Evolutionary conservation across 2,888 invertebrate species (phyloP).

Genomic region (Tiliacea aurago): DNA sequence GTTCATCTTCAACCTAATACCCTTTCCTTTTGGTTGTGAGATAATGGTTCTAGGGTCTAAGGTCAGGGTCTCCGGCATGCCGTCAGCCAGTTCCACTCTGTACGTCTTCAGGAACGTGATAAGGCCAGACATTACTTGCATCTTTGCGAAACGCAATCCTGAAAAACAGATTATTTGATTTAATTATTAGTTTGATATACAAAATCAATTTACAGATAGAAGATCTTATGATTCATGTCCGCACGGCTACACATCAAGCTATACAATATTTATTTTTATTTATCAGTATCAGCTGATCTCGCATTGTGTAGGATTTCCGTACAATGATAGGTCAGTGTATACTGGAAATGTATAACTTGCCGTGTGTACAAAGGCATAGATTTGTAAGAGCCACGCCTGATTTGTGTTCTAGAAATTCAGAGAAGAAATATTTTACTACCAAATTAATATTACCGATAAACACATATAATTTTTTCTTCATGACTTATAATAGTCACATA

Average conservation of each 20-base stretch:
- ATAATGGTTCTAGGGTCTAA: constrained; percentile 44
- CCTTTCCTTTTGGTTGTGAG: too few relatives aligned
- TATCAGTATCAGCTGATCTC: too few relatives aligned
- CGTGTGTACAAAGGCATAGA: neutral
- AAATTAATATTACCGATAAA: neutral
- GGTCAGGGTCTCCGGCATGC: constrained; percentile 55
- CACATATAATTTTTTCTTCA: neutral
- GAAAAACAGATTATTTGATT: neutral
- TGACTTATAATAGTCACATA: too few relatives aligned
- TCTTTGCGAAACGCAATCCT: constrained; percentile 58
- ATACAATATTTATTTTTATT: too few relatives aligned
- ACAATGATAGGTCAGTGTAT: too few relatives aligned
- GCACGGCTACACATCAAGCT: too few relatives aligned
- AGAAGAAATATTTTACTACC: neutral
- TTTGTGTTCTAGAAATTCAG: neutral
- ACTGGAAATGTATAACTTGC: too few relatives aligned
- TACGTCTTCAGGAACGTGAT: constrained; percentile 73
- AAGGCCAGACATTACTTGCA: constrained; percentile 73
- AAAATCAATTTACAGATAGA: neutral
- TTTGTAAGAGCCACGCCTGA: neutral
- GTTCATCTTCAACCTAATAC: too few relatives aligned
- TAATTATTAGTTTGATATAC: neutral
- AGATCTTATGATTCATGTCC: too few relatives aligned
- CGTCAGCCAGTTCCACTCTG: constrained; percentile 65
- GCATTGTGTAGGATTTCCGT: too few relatives aligned